Conservation (phyloP, 2,888 invertebrate genomes). For the Lasius platythorax region DNA sequence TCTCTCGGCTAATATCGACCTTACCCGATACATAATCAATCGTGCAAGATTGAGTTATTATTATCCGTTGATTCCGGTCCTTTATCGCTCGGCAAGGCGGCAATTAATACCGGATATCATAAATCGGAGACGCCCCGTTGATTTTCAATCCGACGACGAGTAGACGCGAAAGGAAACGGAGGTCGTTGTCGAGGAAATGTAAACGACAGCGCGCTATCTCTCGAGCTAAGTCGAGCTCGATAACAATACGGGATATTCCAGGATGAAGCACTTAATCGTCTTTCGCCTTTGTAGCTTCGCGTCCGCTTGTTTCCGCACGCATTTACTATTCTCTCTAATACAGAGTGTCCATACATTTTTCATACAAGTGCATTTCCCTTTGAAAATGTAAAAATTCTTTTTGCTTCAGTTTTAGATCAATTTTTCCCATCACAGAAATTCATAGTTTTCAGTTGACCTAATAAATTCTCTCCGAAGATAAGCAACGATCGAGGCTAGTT, state of each 20-base stretch:
- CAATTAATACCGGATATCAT: slow-evolving; percentile 17
- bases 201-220: slow-evolving; percentile 17
- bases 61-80: background rate
- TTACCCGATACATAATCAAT: background rate
- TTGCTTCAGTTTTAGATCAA: background rate
- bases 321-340: background rate
- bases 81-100: background rate
- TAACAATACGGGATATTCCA: background rate
- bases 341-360: background rate
- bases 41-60: background rate
- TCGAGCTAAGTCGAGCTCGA: background rate
- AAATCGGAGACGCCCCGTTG: background rate
- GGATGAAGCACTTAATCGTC: background rate
- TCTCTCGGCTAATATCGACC: background rate
- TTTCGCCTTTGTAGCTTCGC: background rate
- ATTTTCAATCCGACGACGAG: background rate
- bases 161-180: background rate
- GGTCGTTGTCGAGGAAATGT: slow-evolving; percentile 25
- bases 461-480: background rate
- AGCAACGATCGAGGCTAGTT: background rate
- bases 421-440: background rate
- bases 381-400: background rate
- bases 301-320: background rate
- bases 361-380: background rate
- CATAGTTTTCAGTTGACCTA: background rate